Conservation (phyloP, 2,113 vertebrate genomes). For the Limanda limanda region DNA sequence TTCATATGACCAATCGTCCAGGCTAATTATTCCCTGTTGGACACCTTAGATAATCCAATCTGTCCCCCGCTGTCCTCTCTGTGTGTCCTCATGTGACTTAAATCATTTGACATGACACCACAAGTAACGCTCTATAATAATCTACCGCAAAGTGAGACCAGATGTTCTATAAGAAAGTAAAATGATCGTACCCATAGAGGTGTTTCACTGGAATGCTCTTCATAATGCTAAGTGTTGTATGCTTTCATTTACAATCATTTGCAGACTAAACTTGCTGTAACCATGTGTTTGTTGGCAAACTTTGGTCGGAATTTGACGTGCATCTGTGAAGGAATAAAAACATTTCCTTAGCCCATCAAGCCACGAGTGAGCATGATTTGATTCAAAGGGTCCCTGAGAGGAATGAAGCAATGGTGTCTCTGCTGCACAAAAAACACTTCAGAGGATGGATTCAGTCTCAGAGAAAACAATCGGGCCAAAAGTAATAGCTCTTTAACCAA, state of each 20-base stretch:
- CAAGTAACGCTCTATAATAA: constrained; percentile 70
- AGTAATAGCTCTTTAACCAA: constrained; percentile 29
- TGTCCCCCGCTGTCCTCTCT: constrained; percentile 4
- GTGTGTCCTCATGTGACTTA: constrained; percentile 57
- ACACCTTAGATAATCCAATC: constrained; percentile 32
- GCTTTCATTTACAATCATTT: constrained; percentile 30
- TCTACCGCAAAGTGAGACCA: constrained; percentile 78
- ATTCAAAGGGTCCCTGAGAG: constrained; percentile 31
- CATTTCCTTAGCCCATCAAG: constrained; percentile 20
- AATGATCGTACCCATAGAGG: constrained; percentile 39
- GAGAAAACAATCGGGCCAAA: constrained; percentile 29
- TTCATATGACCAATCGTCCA: not conserved
- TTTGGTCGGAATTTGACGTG: constrained; percentile 15
- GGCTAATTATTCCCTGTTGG: not conserved
- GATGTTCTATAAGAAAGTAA: constrained; percentile 69
- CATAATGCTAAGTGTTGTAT: not conserved
- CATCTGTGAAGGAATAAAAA: constrained; percentile 37
- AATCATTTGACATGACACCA: constrained; percentile 52
- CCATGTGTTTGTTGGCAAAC: constrained; percentile 27
- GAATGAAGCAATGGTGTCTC: constrained; percentile 17
- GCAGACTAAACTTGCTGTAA: constrained; percentile 23
- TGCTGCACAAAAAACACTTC: constrained; percentile 25
- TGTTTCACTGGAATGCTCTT: constrained; percentile 48
- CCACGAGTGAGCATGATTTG: constrained; percentile 26
- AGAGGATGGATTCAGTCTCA: constrained; percentile 15